phyloP scores from a whole-genome alignment of 2,113 vertebrate species.

The Nettapus auritus region DNA sequence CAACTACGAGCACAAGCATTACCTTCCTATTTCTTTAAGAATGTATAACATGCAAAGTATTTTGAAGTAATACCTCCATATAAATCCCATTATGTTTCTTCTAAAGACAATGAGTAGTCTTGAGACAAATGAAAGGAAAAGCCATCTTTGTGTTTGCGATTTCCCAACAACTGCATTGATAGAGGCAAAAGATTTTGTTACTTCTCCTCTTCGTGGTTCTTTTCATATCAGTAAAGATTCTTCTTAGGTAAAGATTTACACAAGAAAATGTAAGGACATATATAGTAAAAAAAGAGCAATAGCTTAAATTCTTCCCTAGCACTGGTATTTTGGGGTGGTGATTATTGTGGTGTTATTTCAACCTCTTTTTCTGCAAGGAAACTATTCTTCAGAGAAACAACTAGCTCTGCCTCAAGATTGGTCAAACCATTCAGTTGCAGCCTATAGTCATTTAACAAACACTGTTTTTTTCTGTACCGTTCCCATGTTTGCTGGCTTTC shows the following conservation, averaged over 20 bases:
- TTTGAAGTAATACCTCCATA: background rate
- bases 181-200: background rate
- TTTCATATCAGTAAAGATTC: background rate
- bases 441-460: background rate
- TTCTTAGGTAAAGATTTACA: background rate
- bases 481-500: slow-evolving; percentile 30
- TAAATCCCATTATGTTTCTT: background rate
- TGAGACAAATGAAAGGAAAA: background rate
- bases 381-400: background rate
- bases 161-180: background rate
- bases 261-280: background rate
- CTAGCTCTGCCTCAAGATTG: background rate
- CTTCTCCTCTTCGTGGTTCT: background rate
- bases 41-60: background rate
- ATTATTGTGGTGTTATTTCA: background rate
- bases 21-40: background rate
- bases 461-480: background rate
- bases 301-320: background rate
- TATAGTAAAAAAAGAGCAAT: background rate
- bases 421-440: background rate
- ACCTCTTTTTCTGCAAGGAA: background rate
- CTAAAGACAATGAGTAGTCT: background rate
- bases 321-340: background rate
- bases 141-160: background rate
- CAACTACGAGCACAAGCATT: background rate